These are phyloP conservation scores for Ophion obscuratus DNA, from an alignment of 2,888 invertebrate genomes.

Conservation along the genomic window DNA sequence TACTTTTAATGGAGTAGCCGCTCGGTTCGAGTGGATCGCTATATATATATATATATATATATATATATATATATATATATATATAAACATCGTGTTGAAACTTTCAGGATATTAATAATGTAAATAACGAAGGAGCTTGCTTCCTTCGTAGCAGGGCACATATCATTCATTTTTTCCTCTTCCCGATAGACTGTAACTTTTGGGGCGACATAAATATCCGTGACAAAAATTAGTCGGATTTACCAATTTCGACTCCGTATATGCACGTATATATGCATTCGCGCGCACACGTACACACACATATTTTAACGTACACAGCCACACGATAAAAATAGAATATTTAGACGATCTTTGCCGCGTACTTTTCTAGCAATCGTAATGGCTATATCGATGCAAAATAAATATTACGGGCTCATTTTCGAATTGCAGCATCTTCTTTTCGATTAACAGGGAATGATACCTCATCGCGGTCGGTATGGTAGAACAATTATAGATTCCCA, in stretches of 20 bases:
- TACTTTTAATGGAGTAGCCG: conserved; percentile 2
- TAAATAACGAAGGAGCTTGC: conserved; percentile 73
- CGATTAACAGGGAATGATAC: too few relatives aligned
- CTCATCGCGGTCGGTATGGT: too few relatives aligned
- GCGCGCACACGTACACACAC: too few relatives aligned
- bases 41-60: conserved; percentile 18
- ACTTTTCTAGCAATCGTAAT: too few relatives aligned
- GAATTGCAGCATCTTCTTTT: too few relatives aligned
- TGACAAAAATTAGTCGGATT: conserved; percentile 45
- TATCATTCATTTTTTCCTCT: conserved; percentile 41
- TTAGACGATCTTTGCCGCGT: too few relatives aligned
- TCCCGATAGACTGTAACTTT: conserved; percentile 26
- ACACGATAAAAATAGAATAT: background rate
- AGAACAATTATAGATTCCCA: too few relatives aligned
- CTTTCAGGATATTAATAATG: conserved; percentile 76
- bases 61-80: background rate
- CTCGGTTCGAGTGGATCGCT: conserved; percentile 29
- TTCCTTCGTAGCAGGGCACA: conserved; percentile 53
- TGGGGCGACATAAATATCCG: conserved; percentile 54
- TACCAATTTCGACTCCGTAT: conserved; percentile 5
- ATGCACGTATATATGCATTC: background rate
- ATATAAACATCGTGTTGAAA: conserved; percentile 68
- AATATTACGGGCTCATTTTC: too few relatives aligned
- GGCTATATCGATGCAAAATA: too few relatives aligned
- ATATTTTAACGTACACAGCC: background rate